Evolutionary conservation across 2,797 vertebrate genomes (phyloP).

Genomic region (Champsocephalus esox): DNA sequence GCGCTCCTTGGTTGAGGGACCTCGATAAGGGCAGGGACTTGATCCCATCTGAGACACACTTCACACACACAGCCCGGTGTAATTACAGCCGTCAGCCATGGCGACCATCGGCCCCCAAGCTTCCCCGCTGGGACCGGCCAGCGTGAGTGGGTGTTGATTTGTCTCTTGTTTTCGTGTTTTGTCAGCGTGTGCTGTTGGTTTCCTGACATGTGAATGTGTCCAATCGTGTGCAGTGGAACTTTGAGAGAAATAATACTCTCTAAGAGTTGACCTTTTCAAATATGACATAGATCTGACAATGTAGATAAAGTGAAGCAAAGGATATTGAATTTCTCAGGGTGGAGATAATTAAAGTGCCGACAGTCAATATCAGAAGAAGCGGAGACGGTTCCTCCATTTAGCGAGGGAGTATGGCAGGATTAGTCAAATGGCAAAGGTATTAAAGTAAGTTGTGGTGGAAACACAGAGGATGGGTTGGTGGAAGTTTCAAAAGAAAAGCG

Average conservation of each 20-base stretch:
- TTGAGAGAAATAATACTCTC: background rate
- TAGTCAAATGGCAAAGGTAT: background rate
- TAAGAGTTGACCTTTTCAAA: slow-evolving; percentile 22
- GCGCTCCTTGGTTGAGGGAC: slow-evolving; percentile 50
- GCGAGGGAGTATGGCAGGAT: background rate
- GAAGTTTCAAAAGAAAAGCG: slow-evolving; percentile 16
- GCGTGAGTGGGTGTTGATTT: background rate
- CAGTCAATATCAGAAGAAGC: slow-evolving; percentile 13
- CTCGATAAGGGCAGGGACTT: slow-evolving; percentile 57
- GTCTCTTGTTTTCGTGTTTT: slow-evolving; percentile 15
- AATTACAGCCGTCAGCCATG: slow-evolving; percentile 62
- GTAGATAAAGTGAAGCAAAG: background rate
- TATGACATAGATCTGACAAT: slow-evolving; percentile 6
- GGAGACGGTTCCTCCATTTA: background rate
- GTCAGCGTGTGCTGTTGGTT: background rate
- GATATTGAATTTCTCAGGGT: slow-evolving; percentile 25
- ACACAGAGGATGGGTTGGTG: background rate
- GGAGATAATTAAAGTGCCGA: background rate
- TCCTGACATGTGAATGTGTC: slow-evolving; percentile 2
- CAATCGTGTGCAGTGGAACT: background rate
- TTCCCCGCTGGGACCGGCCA: background rate
- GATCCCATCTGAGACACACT: slow-evolving; percentile 58
- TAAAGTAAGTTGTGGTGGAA: background rate
- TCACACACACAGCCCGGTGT: slow-evolving; percentile 46
- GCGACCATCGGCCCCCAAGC: slow-evolving; percentile 41